A percentile compares a stretch with the other conserved stretches of the same genome.
phyloP scores from a whole-genome alignment of 2,113 vertebrate genomes.

The Crotalus tigris region DNA sequence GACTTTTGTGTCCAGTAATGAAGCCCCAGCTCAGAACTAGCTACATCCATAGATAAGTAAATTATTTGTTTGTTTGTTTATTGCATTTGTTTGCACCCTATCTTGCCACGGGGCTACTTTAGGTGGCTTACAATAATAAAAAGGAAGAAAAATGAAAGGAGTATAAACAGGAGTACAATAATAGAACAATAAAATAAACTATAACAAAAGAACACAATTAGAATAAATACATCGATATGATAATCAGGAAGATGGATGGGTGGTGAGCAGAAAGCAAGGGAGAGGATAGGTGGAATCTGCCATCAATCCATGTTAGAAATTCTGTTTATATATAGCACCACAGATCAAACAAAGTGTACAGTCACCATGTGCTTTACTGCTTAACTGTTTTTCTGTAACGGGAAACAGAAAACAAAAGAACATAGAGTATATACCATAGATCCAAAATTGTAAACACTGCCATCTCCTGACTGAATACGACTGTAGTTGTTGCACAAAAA shows the following conservation, averaged over 20 bases:
- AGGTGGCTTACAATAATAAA: not conserved
- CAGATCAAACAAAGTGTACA: not conserved
- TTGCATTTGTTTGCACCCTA: not conserved
- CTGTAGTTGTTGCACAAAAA: no score
- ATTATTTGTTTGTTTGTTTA: not conserved
- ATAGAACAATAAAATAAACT: not conserved
- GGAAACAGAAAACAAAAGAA: not conserved
- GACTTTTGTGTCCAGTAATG: not conserved
- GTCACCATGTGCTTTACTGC: not conserved
- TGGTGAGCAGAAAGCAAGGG: not conserved
- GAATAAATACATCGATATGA: not conserved
- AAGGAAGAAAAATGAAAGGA: not conserved
- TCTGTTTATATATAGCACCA: not conserved
- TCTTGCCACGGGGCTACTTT: not conserved
- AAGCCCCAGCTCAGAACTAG: not conserved
- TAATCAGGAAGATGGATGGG: not conserved
- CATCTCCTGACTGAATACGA: not conserved
- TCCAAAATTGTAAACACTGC: not conserved
- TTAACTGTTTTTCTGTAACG: not conserved
- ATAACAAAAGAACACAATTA: not conserved
- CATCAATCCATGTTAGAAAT: not conserved
- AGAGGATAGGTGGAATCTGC: not conserved
- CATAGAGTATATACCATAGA: not conserved
- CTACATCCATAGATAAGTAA: not conserved
- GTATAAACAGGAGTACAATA: not conserved